Percentiles rank a stretch among this genome's conserved stretches.
Evolutionary conservation across 2,888 invertebrate species (phyloP).

Genomic region (Trachelus troglodyta): DNA sequence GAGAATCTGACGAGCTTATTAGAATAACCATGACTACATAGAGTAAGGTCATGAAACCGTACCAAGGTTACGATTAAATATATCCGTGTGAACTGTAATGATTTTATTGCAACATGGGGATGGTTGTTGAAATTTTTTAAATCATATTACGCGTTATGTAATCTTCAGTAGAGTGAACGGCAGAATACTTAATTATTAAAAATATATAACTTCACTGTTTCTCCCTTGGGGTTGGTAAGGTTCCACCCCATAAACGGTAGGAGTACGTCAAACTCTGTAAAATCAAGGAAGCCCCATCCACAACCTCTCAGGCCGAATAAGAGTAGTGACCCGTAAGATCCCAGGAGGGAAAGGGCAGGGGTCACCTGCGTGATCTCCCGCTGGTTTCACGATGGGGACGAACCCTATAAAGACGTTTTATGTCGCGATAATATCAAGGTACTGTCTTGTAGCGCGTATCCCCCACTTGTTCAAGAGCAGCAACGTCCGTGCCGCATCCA

Average conservation of each 20-base stretch:
- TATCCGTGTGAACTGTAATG: not conserved
- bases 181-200: not conserved
- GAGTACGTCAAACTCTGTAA: not conserved
- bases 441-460: not conserved
- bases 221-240: not conserved
- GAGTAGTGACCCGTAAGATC: not conserved
- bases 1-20: constrained; percentile 7
- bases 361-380: constrained; percentile 9
- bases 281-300: not conserved
- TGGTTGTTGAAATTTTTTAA: not conserved
- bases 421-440: constrained; percentile 9
- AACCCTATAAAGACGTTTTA: constrained; percentile 9
- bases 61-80: not conserved
- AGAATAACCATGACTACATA: constrained; percentile 1
- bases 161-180: not conserved
- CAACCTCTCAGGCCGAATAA: not conserved
- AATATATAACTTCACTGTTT: not conserved
- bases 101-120: not conserved
- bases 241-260: not conserved
- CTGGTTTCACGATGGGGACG: constrained; percentile 1
- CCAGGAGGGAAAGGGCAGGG: not conserved
- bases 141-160: not conserved
- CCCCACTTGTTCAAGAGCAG: not conserved
- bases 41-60: not conserved
- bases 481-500: not conserved